Evolutionary conservation across 2,113 vertebrate species (phyloP).

Genomic region (Microcebus tavaratra): DNA sequence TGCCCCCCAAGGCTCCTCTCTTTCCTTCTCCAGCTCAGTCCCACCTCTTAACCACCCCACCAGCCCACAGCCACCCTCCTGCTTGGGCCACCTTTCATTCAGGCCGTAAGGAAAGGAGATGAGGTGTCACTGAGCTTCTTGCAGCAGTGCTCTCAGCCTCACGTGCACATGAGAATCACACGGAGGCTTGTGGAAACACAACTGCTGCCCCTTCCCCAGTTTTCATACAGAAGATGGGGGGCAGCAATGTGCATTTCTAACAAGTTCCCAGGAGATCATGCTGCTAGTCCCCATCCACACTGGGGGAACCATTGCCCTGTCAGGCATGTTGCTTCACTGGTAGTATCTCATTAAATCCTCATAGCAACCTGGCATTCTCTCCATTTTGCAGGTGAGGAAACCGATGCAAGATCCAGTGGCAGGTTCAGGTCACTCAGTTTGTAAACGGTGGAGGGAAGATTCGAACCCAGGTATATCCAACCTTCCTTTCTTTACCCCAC

Average conservation of each 20-base stretch:
- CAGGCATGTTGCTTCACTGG: neutral
- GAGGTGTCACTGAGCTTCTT: neutral
- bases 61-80: neutral
- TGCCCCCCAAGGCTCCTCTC: neutral
- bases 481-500: neutral
- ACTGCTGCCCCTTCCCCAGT: neutral
- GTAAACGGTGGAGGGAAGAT: fast-evolving
- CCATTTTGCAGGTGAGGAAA: neutral
- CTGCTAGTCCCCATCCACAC: neutral
- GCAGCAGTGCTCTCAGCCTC: neutral
- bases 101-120: neutral
- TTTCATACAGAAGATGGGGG: neutral
- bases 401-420: too few species aligned
- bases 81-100: too few species aligned
- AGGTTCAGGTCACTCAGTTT: neutral
- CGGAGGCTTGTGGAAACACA: neutral
- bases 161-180: neutral
- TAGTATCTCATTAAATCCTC: neutral
- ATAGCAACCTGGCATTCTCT: neutral
- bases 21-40: too few species aligned
- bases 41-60: neutral
- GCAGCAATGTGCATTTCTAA: neutral
- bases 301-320: neutral
- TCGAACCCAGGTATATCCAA: too few species aligned
- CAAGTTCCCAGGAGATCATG: neutral